These are phyloP conservation scores for Torymus auratus DNA, from an alignment of 2,888 invertebrate species.

Conservation along the genomic window DNA sequence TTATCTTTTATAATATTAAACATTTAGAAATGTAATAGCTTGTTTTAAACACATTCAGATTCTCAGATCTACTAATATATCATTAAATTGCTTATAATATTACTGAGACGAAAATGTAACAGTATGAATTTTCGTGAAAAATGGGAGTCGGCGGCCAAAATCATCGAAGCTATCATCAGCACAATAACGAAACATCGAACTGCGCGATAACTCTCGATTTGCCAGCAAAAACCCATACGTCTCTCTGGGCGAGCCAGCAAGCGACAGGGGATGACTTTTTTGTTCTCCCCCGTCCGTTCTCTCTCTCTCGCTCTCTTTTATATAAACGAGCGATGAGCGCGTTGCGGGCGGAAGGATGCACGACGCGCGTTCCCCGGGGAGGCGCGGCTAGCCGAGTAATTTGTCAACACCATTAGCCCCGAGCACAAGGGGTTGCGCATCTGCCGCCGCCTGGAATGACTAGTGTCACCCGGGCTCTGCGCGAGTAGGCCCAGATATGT, in stretches of 20 bases:
- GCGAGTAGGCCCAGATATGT: no score
- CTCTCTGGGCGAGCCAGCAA: background rate
- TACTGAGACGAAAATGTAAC: no score
- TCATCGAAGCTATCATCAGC: no score
- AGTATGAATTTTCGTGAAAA: no score
- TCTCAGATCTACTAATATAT: no score
- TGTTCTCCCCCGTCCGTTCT: background rate
- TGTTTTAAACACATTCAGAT: no score
- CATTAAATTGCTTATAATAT: no score
- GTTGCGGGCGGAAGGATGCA: constrained; percentile 61
- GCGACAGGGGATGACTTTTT: background rate
- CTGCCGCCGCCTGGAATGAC: constrained; percentile 68
- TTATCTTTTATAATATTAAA: no score
- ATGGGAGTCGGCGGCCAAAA: no score
- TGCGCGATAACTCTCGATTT: constrained; percentile 10
- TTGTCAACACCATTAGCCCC: constrained; percentile 76
- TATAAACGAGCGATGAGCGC: constrained; percentile 38
- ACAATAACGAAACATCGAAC: background rate
- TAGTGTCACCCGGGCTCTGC: constrained; percentile 14
- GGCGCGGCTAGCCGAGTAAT: constrained; percentile 75
- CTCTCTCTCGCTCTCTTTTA: background rate
- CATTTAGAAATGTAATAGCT: no score
- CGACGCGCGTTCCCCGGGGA: constrained; percentile 65
- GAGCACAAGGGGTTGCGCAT: constrained; percentile 72
- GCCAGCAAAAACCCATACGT: constrained; percentile 4